A percentile compares a stretch with the other conserved stretches of the same genome.
Conservation (phyloP, 1,140 invertebrate genomes). For the Trypoxylus dichotomus region DNA sequence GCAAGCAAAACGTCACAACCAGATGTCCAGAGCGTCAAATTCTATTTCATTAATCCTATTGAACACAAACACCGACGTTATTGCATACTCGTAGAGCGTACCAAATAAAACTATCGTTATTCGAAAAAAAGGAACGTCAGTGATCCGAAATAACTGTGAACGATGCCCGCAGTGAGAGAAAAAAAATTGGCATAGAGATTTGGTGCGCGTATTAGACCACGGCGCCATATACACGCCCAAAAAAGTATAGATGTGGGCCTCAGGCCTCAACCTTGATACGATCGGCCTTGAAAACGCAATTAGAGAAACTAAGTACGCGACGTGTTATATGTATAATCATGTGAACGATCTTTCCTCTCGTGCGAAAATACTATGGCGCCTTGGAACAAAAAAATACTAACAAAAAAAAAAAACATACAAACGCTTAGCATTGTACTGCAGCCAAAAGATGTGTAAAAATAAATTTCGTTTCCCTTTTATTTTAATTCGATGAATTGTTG, state of each 20-base stretch:
- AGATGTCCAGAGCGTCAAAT: background rate
- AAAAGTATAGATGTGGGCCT: constrained; percentile 8
- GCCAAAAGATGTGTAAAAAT: constrained; percentile 1
- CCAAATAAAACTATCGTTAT: background rate
- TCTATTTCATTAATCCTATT: background rate
- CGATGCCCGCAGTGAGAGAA: constrained; percentile 10
- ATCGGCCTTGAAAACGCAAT: constrained; percentile 4
- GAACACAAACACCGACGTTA: background rate
- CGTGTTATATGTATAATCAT: background rate
- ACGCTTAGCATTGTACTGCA: background rate
- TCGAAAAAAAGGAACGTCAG: background rate
- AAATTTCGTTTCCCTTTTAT: constrained; percentile 1
- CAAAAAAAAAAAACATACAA: background rate
- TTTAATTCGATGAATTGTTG: background rate
- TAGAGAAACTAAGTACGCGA: background rate
- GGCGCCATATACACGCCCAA: constrained; percentile 15
- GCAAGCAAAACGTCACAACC: background rate
- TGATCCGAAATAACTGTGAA: constrained; percentile 10
- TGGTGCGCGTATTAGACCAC: background rate
- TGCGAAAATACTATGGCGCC: constrained; percentile 1
- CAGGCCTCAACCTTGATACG: background rate
- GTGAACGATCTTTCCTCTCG: background rate
- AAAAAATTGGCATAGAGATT: constrained; percentile 17
- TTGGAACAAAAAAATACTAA: background rate
- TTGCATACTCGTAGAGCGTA: background rate